phyloP scores from a whole-genome alignment of 2,113 vertebrate genomes.

The Cebus imitator region DNA sequence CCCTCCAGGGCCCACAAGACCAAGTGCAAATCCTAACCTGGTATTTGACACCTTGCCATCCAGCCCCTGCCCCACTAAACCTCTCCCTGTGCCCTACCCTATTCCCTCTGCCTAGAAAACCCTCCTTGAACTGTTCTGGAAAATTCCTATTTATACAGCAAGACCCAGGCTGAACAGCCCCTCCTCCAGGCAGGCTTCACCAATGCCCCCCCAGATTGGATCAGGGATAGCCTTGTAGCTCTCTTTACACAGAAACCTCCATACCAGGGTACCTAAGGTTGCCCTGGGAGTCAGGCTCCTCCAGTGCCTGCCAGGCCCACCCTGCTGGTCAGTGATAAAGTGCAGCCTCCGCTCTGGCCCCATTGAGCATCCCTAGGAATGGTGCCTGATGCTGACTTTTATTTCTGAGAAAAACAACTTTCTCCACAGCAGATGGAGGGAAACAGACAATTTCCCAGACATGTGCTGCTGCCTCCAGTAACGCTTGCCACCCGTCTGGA shows the following conservation, averaged over 20 bases:
- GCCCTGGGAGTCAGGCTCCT: background rate
- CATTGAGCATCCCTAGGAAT: background rate
- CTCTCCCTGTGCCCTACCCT: background rate
- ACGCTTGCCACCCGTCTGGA: background rate
- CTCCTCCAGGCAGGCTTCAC: background rate
- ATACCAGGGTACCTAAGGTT: background rate
- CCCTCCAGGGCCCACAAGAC: no score
- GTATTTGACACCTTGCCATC: background rate
- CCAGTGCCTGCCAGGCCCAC: background rate
- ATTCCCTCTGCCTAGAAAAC: background rate
- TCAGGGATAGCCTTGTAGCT: background rate
- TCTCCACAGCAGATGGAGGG: constrained; percentile 78
- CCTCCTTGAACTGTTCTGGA: background rate
- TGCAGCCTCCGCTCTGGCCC: background rate
- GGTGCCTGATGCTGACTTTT: background rate
- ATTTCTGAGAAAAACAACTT: constrained; percentile 57
- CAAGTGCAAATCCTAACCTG: background rate
- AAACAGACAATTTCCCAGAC: constrained; percentile 79
- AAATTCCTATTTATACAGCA: constrained; percentile 35
- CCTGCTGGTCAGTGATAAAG: background rate
- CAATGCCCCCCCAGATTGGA: background rate
- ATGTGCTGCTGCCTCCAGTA: constrained; percentile 78
- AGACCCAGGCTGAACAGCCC: background rate
- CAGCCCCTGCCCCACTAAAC: background rate
- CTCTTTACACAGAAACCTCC: background rate